phyloP scores from a whole-genome alignment of 2,113 vertebrate genomes.

The Vidua chalybeata region DNA sequence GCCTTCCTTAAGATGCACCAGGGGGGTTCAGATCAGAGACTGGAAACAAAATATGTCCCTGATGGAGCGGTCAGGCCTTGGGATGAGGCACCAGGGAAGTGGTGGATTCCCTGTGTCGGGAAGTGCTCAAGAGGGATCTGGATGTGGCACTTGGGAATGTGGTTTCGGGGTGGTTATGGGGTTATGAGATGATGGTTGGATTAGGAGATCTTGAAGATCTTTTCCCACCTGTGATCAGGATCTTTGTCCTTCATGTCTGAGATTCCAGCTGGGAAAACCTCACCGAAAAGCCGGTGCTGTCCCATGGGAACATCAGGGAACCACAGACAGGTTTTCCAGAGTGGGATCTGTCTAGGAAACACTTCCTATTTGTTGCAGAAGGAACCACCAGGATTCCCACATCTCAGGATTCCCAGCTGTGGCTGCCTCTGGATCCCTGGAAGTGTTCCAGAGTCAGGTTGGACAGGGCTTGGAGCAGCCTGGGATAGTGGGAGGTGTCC shows the following conservation, averaged over 20 bases:
- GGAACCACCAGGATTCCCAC: not conserved
- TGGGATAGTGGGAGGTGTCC: not conserved
- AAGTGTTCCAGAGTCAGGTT: not conserved
- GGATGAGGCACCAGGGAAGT: not conserved
- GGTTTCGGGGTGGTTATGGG: accelerated
- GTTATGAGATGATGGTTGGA: not conserved
- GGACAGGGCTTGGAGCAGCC: accelerated
- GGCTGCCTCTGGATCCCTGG: not conserved
- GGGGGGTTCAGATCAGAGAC: not conserved
- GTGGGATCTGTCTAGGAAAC: not conserved
- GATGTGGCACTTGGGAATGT: not conserved
- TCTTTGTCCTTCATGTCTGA: not conserved
- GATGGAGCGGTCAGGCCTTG: accelerated
- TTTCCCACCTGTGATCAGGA: not conserved
- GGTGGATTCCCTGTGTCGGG: not conserved
- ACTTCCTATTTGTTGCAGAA: not conserved
- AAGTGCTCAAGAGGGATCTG: not conserved
- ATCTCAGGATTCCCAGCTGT: not conserved
- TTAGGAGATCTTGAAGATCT: not conserved
- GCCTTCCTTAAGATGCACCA: no score
- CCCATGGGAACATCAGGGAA: not conserved
- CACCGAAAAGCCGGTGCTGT: accelerated
- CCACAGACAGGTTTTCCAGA: not conserved
- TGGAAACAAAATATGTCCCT: not conserved
- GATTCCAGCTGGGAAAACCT: not conserved